Percentiles rank a stretch among this genome's conserved stretches.
These are phyloP conservation scores for Leuctra nigra DNA, from an alignment of 2,888 invertebrate species.

Conservation along the genomic window DNA sequence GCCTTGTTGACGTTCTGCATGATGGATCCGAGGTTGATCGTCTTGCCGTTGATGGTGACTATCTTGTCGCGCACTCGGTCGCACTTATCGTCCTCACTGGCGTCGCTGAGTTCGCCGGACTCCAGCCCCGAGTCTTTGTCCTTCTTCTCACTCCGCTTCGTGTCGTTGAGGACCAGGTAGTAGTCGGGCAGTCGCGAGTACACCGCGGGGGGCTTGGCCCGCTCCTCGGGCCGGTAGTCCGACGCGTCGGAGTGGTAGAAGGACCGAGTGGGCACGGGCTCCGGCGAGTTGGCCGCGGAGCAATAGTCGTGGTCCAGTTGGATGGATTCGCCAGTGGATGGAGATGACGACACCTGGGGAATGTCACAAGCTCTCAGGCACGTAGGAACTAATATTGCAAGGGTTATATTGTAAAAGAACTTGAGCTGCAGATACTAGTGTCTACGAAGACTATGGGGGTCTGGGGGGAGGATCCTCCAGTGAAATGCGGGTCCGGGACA, in stretches of 20 bases:
- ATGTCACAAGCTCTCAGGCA: too few relatives aligned
- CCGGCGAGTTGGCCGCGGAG: constrained; percentile 26
- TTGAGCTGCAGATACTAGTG: too few relatives aligned
- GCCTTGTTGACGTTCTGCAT: constrained; percentile 10
- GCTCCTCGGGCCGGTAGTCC: constrained; percentile 22
- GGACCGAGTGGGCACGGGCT: constrained; percentile 22
- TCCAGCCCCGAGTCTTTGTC: constrained; percentile 41
- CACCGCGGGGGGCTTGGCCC: neutral
- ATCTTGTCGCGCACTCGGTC: neutral
- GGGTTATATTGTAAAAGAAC: too few relatives aligned
- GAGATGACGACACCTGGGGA: constrained; percentile 28
- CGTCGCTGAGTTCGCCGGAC: constrained; percentile 40
- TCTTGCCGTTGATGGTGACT: constrained; percentile 8
- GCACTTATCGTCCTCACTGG: constrained; percentile 35
- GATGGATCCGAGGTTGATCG: constrained; percentile 8
- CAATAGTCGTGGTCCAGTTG: constrained; percentile 56
- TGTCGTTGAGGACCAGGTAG: constrained; percentile 19
- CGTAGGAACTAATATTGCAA: too few relatives aligned
- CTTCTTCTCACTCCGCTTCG: constrained; percentile 3
- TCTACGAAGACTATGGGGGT: too few relatives aligned
- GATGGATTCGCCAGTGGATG: constrained; percentile 36
- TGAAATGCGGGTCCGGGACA: too few relatives aligned
- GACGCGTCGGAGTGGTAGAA: constrained; percentile 30
- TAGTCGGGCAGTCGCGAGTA: constrained; percentile 23
- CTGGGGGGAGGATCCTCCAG: too few relatives aligned